Conservation (phyloP, 2,797 vertebrate species). For the Chromobotia macracanthus region DNA sequence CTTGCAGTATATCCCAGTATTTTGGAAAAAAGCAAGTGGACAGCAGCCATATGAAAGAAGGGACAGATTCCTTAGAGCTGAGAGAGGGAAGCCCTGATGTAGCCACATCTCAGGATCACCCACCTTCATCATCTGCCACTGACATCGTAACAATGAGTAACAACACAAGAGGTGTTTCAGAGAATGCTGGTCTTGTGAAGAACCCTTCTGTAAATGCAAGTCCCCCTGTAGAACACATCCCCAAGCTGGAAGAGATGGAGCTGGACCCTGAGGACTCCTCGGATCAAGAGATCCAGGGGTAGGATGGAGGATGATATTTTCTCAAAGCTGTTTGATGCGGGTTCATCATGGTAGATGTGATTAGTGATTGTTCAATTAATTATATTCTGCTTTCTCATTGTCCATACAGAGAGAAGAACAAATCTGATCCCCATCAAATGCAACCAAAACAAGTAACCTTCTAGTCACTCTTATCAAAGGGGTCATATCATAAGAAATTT, state of each 20-base stretch:
- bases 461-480: conserved; percentile 9
- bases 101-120: conserved; percentile 1
- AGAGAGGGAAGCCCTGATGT: not conserved
- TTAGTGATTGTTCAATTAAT: not conserved
- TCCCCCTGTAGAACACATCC: conserved; percentile 1
- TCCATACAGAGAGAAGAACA: conserved; percentile 30
- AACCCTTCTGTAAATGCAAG: not conserved
- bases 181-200: conserved; percentile 15
- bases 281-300: conserved; percentile 55
- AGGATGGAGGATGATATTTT: not conserved
- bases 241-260: conserved; percentile 4
- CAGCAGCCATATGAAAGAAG: conserved; percentile 24
- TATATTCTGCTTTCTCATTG: not conserved
- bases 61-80: not conserved
- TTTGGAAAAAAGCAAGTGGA: conserved; percentile 72
- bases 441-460: conserved; percentile 42
- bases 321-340: not conserved
- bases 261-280: conserved; percentile 25
- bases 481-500: not conserved
- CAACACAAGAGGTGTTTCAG: not conserved
- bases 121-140: not conserved
- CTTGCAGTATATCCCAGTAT: conserved; percentile 84
- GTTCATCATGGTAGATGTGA: not conserved
- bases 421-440: not conserved
- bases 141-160: not conserved